Evolutionary conservation across 2,888 invertebrate species (phyloP).

Genomic region (Pristionchus japonicus): DNA sequence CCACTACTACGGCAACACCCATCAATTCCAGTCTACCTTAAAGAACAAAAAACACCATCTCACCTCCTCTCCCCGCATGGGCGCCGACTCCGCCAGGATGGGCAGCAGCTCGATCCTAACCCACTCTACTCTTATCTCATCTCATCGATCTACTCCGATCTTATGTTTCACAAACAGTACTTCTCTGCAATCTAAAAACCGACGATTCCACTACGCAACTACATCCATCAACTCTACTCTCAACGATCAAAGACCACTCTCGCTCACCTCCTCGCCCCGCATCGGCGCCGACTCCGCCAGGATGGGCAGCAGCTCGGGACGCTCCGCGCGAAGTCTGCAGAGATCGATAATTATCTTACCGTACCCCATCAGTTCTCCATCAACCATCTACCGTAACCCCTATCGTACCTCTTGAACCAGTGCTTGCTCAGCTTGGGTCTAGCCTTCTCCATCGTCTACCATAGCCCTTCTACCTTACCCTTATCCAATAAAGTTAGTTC

Average conservation of each 20-base stretch:
- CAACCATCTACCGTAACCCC: not conserved
- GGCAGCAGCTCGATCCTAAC: conserved; percentile 57
- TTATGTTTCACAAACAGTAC: not conserved
- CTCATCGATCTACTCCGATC: no score
- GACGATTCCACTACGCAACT: not conserved
- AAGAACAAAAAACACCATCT: not conserved
- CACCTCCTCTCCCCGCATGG: conserved; percentile 6
- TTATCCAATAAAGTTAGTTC: not conserved
- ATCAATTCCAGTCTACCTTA: no score
- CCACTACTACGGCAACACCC: no score
- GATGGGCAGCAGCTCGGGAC: conserved; percentile 60
- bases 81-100: conserved; percentile 52
- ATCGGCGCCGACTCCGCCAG: conserved; percentile 51
- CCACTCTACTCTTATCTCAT: no score
- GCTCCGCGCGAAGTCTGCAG: conserved; percentile 55
- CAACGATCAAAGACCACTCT: not conserved
- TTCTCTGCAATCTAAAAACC: not conserved
- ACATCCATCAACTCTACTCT: not conserved
- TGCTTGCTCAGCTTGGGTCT: conserved; percentile 94
- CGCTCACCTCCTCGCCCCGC: not conserved
- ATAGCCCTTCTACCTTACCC: not conserved
- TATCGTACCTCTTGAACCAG: conserved; percentile 80
- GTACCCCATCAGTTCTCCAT: not conserved
- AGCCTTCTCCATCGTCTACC: conserved; percentile 78
- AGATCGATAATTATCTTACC: not conserved